These are phyloP conservation scores for Hippoglossus stenolepis DNA, from an alignment of 2,113 vertebrate species.

Conservation along the genomic window DNA sequence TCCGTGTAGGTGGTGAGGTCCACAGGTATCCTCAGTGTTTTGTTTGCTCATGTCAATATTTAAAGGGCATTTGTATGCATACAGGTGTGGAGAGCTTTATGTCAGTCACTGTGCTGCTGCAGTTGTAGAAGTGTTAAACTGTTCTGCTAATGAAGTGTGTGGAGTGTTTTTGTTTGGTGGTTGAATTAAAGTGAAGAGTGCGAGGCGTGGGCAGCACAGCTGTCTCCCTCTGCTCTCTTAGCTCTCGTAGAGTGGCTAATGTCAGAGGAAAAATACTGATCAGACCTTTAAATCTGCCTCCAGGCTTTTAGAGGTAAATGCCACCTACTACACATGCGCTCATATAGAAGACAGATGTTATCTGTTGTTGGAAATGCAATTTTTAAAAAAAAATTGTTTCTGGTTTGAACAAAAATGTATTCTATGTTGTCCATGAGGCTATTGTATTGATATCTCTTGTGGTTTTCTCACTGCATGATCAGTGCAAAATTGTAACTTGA, in stretches of 20 bases:
- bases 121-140: not conserved
- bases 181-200: constrained; percentile 29
- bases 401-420: not conserved
- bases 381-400: not conserved
- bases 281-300: not conserved
- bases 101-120: not conserved
- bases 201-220: constrained; percentile 35
- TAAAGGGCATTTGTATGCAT: not conserved
- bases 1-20: not conserved
- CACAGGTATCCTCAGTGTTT: not conserved
- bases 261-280: constrained; percentile 16
- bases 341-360: not conserved
- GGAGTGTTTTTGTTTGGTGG: constrained; percentile 37
- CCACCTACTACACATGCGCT: not conserved
- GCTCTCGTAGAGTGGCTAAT: constrained; percentile 19
- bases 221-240: constrained; percentile 35
- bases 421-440: not conserved
- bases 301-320: not conserved
- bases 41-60: constrained; percentile 17
- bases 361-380: not conserved
- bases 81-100: not conserved
- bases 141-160: constrained; percentile 16
- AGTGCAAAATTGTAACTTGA: not conserved
- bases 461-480: not conserved
- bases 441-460: not conserved